Evolutionary conservation across 2,888 invertebrate species (phyloP), one percentile per base, ranked within the genome.

Genomic region (Biston stratarius): DNA sequence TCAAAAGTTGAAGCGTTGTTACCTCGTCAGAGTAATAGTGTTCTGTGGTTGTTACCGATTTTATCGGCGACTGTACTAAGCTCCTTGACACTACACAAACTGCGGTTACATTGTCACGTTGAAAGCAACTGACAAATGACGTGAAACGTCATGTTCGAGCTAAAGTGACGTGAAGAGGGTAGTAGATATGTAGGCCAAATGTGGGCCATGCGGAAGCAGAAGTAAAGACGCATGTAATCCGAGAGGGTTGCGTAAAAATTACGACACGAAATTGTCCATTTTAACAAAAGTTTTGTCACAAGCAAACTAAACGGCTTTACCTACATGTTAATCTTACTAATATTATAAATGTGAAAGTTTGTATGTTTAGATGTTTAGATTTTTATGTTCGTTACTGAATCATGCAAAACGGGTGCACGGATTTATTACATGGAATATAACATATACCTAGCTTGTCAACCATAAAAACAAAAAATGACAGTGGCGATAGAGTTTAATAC

Each of bases 91-190:
- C 48, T 49, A 45, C 45, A 53, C 45, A 45, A 61, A 61, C 61
- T 53, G 44, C 11, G 44, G 57, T 64, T 45, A 58, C 63, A 58
- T 45, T 58, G 63, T 56, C 58, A 47, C 58, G 58, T 53, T 64
- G 51, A 64, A 59, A 64, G 64, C 58, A 64, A 64, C 58, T 40
- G 58, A 45, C 47, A 64, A 64, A 64, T 53, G 64, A 53, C 64
- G 36, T 45, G 49, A 44, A 44, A 51, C 45, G 57, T 45, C 57
- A 58, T 40, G 45, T 58, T 52, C 14, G 40, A 42, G 51, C 51
- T 10, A 36, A 38, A 58, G 49, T 57, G 58, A 38, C 49, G 34
- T 33, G 56, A 48, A 44, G 40, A 63, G 62, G 56, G 62, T 49
- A 38, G 45, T 33, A 42, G 42, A 38, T 42, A 58, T 48, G 58